Percentiles rank a stretch among this genome's conserved stretches.
These are phyloP conservation scores for Vulpes lagopus DNA, from an alignment of 2,113 vertebrate species.

Conservation along the genomic window DNA sequence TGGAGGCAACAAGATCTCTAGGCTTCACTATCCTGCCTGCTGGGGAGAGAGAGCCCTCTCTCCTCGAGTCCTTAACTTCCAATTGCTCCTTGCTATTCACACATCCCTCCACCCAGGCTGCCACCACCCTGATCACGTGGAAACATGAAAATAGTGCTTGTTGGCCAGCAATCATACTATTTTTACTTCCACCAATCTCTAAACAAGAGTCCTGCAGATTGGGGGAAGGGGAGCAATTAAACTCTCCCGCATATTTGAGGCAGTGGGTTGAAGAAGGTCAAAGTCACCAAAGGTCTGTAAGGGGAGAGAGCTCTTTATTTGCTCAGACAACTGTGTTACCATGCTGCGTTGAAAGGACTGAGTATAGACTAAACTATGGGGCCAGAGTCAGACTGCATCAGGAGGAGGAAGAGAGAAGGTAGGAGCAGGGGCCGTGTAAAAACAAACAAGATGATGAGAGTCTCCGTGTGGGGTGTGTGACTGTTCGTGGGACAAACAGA, in stretches of 20 bases:
- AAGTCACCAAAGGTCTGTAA: neutral
- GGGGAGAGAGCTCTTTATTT: neutral
- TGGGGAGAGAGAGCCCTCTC: neutral
- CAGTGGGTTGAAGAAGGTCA: neutral
- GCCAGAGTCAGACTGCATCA: neutral
- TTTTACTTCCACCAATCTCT: neutral
- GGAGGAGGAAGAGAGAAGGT: neutral
- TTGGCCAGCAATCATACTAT: neutral
- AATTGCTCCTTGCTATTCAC: neutral
- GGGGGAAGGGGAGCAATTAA: too few species aligned
- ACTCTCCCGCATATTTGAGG: too few species aligned
- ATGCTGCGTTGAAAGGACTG: neutral
- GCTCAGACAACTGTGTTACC: neutral
- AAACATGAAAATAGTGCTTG: neutral
- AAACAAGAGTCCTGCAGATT: neutral
- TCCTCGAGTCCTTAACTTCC: neutral
- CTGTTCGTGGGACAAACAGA: neutral
- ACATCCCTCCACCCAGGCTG: too few species aligned
- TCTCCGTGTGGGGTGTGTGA: fast-evolving
- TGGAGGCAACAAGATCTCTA: neutral
- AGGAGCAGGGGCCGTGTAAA: neutral
- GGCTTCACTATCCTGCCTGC: neutral
- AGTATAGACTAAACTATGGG: neutral
- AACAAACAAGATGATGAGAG: fast-evolving
- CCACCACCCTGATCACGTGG: fast-evolving